Base-by-base conservation (phyloP, 2,113 vertebrate species). In the Neotoma lepida region DNA sequence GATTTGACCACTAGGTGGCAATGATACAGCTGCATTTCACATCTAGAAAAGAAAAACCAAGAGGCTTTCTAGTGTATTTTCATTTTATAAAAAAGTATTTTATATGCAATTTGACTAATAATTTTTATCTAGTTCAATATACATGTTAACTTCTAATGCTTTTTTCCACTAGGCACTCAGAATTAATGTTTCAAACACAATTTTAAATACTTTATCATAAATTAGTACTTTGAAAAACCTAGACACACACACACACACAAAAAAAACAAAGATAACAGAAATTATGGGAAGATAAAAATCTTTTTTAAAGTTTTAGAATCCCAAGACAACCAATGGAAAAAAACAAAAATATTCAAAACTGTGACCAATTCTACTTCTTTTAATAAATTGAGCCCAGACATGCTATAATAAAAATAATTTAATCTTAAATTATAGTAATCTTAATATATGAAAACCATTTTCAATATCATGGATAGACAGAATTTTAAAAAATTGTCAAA, bases 1-100 rank as follows among this genome's bases (percentile, higher is more conserved):
- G 63, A 64, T 20, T 86, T 93, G 88, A 96, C 95, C 97, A 97
- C 95, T 90, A 96, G 97, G 88, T 97, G 97, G 97, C 96, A 97
- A 96, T 61, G 33, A 76, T 44, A 94, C 33, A 54, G 78, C 86
- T 96, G 68, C 73, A 94, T 77, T 97, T 95, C 68, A 95, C 41
- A 85, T 86, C 56, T 64, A 92, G 33, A 56, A 44, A 89, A 78
- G 87, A 49, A 49, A 73, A 88, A 93, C 33, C 33, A 94, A 93
- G 46, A 85, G 85, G 20, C 20, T 84, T 84, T 91, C 35, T 89
- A 94, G 33, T 84, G 84, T 30, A 89, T 28, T 97, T 95, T 91
- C 78, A 92, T 94, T 86, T 93, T 89, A 95, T 64, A 95, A 92
- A 96, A 49, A 94, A 41, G 49, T 73, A 8, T 54, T 78, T 90